A percentile compares a stretch with the other conserved stretches of the same genome.
Evolutionary conservation across 2,888 invertebrate genomes (phyloP).

Genomic region (Netelia virgata): DNA sequence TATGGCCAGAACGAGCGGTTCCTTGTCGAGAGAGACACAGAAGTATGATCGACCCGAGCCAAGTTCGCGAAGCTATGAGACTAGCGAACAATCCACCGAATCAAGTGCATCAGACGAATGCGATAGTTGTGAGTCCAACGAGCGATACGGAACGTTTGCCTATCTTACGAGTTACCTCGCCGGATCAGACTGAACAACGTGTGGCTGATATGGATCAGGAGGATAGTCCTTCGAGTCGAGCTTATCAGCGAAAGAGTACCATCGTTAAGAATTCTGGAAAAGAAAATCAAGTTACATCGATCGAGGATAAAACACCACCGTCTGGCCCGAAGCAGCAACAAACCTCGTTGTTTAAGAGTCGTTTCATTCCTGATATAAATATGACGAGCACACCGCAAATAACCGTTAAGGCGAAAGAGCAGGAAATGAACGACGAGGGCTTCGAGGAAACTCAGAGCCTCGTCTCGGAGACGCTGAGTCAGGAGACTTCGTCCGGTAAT

Average conservation of each 20-base stretch:
- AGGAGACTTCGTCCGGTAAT: conserved; percentile 92
- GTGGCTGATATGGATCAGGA: conserved; percentile 37
- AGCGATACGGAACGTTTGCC: conserved; percentile 59
- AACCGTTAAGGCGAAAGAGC: conserved; percentile 85
- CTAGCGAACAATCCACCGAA: conserved; percentile 79
- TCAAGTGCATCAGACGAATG: conserved; percentile 72
- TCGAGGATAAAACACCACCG: conserved; percentile 47
- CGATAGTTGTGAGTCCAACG: conserved; percentile 66
- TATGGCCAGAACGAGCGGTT: conserved; percentile 81
- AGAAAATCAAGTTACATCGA: conserved; percentile 19
- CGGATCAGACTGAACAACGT: conserved; percentile 42
- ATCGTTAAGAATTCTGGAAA: not conserved
- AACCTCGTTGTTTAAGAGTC: conserved; percentile 72
- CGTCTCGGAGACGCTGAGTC: conserved; percentile 94
- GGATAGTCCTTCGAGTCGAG: conserved; percentile 9
- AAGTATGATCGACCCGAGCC: conserved; percentile 85
- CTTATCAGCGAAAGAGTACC: conserved; percentile 12
- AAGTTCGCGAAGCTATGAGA: conserved; percentile 81
- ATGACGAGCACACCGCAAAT: conserved; percentile 83
- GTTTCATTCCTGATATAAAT: conserved; percentile 85
- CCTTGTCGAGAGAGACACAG: conserved; percentile 83
- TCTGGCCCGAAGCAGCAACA: conserved; percentile 13
- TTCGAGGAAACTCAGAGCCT: conserved; percentile 96
- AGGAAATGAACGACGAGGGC: conserved; percentile 94
- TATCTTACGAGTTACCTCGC: conserved; percentile 51